Conservation (phyloP, 35 echinoderm and acorn worm genomes). For the Acanthaster planci region DNA sequence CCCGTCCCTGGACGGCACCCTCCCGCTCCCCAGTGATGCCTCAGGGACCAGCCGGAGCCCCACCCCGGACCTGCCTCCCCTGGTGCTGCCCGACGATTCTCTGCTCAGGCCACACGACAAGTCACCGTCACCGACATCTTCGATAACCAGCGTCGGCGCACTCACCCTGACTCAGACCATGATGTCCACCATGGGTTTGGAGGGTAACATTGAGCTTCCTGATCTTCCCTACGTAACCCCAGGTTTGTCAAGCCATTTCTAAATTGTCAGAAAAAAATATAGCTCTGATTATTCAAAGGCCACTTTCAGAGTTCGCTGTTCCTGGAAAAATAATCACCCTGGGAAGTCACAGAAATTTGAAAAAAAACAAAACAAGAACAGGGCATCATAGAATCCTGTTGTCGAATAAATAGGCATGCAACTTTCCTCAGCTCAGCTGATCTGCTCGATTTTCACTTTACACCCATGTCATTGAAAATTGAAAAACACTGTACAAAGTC, state of each 20-base stretch:
- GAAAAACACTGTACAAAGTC: no score
- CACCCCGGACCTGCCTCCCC: neutral
- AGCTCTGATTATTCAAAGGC: neutral
- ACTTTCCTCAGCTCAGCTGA: no score
- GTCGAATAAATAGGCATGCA: no score
- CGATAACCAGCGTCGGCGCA: slow-evolving; percentile 65
- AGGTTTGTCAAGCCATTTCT: slow-evolving; percentile 41
- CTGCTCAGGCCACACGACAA: neutral
- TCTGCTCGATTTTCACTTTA: no score
- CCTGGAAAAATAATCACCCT: no score
- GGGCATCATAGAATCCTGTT: no score
- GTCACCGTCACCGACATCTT: slow-evolving; percentile 46
- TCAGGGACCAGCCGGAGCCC: neutral
- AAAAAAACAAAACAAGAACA: no score
- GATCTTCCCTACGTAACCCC: slow-evolving; percentile 77
- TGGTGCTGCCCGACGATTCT: neutral
- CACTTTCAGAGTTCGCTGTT: neutral
- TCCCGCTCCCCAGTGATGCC: slow-evolving; percentile 29
- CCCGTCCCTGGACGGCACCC: slow-evolving; percentile 12
- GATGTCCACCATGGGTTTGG: slow-evolving; percentile 43
- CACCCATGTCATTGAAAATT: no score
- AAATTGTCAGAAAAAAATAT: neutral
- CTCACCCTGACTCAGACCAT: slow-evolving; percentile 72
- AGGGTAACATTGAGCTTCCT: slow-evolving; percentile 67
- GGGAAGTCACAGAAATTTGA: no score